Base-by-base conservation (phyloP, 1,140 invertebrate genomes). In the Meteorus sp. region DNA sequence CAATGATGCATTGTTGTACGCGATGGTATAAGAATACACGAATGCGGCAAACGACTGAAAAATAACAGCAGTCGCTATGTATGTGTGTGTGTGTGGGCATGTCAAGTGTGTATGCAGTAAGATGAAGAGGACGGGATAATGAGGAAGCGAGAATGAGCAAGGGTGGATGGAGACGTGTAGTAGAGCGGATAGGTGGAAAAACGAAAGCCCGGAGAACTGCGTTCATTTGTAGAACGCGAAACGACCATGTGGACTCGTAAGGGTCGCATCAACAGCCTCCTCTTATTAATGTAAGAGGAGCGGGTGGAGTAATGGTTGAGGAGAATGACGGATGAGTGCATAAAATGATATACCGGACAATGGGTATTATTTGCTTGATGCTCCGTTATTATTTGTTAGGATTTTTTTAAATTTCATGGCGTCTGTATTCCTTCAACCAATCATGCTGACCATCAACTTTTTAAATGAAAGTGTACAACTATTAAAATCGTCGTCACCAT, bases 351-450 rank as follows among this genome's bases (percentile, higher is more conserved):
- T 64, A 63, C 45, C 62, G 60, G 65, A 68, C 66, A 68, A 68
- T 68, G 67, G 64, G 67, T 66, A 73, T 73, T 73, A 69, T 73
- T 67, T 56, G 48, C 54, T n/a, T 56, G 41, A 19, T 44, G 54
- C 43, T 29, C 43, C 31, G 43, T 29, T 56, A 56, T 56, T 43
- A 56, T 56, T 56, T 31, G 43, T 31, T 47, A 47, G 43, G 25
- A 47, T 56, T 56, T 56, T n/a, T n/a, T n/a, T n/a, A n/a, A n/a
- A n/a, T 35, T 20, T 22, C 43, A 47, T 47, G 37, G 17, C 23
- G 29, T 44, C 20, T 51, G 15, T 37, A 23, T 33, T 23, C 50
- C 37, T 45, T 37, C 45, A 44, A 45, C 43, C 29, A n/a, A n/a
- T n/a, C n/a, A n/a, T n/a, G n/a, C n/a, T n/a, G n/a, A n/a, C n/a